Conservation (phyloP, 2,113 vertebrate species). For the Syngnathus scovelli region DNA sequence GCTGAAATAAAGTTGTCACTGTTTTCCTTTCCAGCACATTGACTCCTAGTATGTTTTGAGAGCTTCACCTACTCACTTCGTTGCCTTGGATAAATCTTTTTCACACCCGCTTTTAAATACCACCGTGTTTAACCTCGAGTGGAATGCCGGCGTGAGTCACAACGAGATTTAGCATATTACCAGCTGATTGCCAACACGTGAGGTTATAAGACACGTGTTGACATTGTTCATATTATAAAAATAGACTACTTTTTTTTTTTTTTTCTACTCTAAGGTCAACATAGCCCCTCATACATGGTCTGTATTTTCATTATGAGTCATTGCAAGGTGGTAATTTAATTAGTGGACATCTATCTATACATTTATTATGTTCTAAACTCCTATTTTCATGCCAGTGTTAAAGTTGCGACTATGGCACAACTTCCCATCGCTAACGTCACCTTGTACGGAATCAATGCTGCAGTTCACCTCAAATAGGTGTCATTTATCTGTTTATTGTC, state of each 20-base stretch:
- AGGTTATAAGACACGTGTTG: slow-evolving; percentile 17
- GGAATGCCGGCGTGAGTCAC: slow-evolving; percentile 30
- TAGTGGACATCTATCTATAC: no score
- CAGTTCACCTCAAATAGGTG: neutral
- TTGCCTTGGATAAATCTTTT: neutral
- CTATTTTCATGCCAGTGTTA: neutral
- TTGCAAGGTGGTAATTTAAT: slow-evolving; percentile 5
- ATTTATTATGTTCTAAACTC: neutral
- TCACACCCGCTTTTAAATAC: slow-evolving; percentile 14
- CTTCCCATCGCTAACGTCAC: neutral
- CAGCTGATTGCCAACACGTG: slow-evolving; percentile 25
- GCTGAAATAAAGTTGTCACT: neutral
- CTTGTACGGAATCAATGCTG: neutral
- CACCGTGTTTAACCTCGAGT: neutral
- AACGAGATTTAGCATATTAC: slow-evolving; percentile 34
- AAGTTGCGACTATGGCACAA: neutral
- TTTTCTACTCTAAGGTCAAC: neutral
- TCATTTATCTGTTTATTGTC: neutral
- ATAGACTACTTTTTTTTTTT: slow-evolving; percentile 24
- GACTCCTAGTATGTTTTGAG: neutral
- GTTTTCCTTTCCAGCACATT: neutral
- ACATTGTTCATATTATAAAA: slow-evolving; percentile 24
- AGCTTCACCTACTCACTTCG: neutral
- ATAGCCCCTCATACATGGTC: slow-evolving; percentile 9
- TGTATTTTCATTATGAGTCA: slow-evolving; percentile 16